Evolutionary conservation across 2,113 vertebrate species (phyloP).

Genomic region (Nesogale talazaci): DNA sequence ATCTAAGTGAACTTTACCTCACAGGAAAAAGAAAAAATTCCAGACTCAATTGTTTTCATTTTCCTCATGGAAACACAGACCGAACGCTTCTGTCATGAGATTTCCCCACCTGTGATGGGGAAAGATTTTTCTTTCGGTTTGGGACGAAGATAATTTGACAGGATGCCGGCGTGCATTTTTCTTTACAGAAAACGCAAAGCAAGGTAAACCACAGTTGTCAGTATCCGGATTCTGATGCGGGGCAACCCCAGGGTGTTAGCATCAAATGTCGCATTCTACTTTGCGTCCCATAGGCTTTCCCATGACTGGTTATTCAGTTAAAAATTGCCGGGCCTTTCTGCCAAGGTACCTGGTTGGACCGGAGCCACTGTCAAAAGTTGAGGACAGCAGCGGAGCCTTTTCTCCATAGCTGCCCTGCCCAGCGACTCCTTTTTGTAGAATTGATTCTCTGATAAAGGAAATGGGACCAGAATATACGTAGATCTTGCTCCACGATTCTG

Average conservation of each 20-base stretch:
- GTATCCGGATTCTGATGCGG: background rate
- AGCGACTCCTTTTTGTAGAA: background rate
- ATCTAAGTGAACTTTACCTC: slow-evolving; percentile 59
- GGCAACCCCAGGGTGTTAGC: background rate
- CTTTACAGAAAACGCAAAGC: background rate
- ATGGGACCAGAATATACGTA: background rate
- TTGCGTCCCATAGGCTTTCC: background rate
- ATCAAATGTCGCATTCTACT: background rate
- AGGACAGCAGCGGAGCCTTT: too few relatives aligned
- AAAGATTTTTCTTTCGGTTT: background rate
- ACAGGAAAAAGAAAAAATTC: slow-evolving; percentile 52
- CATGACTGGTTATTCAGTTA: background rate
- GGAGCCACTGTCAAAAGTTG: background rate
- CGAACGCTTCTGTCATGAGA: slow-evolving; percentile 30
- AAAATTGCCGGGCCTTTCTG: background rate
- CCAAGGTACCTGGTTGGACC: background rate
- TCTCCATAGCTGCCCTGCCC: background rate
- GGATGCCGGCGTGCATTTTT: background rate
- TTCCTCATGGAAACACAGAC: slow-evolving; percentile 62
- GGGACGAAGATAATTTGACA: slow-evolving; percentile 5
- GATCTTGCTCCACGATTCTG: slow-evolving; percentile 20
- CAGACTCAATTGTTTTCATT: slow-evolving; percentile 28
- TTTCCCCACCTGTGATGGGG: slow-evolving; percentile 50
- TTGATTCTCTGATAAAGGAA: slow-evolving; percentile 30
- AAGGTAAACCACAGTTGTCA: background rate